A percentile compares a stretch with the other conserved stretches of the same genome.
Conservation (phyloP, 1,140 invertebrate species). For the Drosophila ficusphila region DNA sequence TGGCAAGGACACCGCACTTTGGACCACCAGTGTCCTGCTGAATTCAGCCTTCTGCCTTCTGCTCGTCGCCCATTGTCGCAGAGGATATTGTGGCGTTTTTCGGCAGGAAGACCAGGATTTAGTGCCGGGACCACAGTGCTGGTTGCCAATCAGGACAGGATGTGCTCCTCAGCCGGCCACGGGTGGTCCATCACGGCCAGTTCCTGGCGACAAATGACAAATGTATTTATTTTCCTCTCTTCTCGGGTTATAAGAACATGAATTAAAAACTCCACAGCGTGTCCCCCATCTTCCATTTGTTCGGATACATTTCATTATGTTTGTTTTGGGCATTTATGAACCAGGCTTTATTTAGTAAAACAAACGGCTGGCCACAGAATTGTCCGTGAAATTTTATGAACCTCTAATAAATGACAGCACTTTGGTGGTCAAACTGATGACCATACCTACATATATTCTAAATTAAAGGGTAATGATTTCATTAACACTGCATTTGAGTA, state of each 20-base stretch:
- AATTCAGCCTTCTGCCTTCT: slow-evolving; percentile 24
- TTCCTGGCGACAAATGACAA: slow-evolving; percentile 78
- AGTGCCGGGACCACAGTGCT: slow-evolving; percentile 66
- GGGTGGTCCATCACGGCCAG: slow-evolving; percentile 67
- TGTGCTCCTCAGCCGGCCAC: slow-evolving; percentile 63
- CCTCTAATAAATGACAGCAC: slow-evolving; percentile 12
- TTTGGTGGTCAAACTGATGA: slow-evolving; percentile 5
- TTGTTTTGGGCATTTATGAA: slow-evolving; percentile 14
- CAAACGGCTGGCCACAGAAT: slow-evolving; percentile 25
- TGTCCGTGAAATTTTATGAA: slow-evolving; percentile 35
- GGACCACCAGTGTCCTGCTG: slow-evolving; percentile 27
- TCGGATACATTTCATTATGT: slow-evolving; percentile 34
- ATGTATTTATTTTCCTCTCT: slow-evolving; percentile 74
- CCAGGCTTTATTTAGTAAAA: slow-evolving; percentile 15
- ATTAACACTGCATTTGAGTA: background rate
- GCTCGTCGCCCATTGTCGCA: slow-evolving; percentile 58
- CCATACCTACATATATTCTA: background rate
- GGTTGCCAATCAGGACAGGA: slow-evolving; percentile 64
- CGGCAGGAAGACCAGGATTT: slow-evolving; percentile 77
- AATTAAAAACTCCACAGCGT: slow-evolving; percentile 32
- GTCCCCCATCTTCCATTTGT: background rate
- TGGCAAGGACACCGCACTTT: slow-evolving; percentile 24
- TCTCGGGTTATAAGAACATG: slow-evolving; percentile 24
- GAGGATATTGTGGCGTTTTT: slow-evolving; percentile 82
- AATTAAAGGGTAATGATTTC: background rate